phyloP scores from a whole-genome alignment of 2,113 vertebrate species.

The Urocolius indicus region DNA sequence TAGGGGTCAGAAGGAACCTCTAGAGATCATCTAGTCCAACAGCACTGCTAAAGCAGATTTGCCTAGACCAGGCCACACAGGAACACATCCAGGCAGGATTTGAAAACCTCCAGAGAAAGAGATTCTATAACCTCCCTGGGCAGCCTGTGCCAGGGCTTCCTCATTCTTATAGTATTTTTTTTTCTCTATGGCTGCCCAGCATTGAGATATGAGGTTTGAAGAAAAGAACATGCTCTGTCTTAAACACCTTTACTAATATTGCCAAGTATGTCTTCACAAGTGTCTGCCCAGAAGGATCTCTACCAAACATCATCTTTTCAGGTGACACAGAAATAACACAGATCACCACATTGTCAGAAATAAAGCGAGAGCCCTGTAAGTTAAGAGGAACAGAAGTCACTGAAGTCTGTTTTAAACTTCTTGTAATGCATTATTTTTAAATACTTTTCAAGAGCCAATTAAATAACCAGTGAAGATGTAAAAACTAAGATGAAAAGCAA shows the following conservation, averaged over 20 bases:
- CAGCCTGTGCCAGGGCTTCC: too few relatives aligned
- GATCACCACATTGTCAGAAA: neutral
- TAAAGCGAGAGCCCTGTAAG: neutral
- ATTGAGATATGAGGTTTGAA: neutral
- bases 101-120: too few relatives aligned
- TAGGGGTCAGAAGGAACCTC: too few relatives aligned
- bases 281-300: neutral
- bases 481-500: neutral
- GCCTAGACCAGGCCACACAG: too few relatives aligned
- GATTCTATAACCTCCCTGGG: too few relatives aligned
- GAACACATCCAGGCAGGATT: too few relatives aligned
- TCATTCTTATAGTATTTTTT: too few relatives aligned
- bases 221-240: neutral
- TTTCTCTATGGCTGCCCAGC: neutral
- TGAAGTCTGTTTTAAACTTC: neutral
- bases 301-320: neutral
- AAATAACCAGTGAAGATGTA: neutral
- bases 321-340: neutral
- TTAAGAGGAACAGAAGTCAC: neutral
- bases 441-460: neutral
- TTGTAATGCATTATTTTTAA: neutral
- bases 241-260: neutral
- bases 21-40: too few relatives aligned
- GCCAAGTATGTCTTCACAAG: neutral
- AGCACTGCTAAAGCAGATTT: too few relatives aligned